Conservation (phyloP, 2,113 vertebrate species). For the Plecturocebus donacophilus region DNA sequence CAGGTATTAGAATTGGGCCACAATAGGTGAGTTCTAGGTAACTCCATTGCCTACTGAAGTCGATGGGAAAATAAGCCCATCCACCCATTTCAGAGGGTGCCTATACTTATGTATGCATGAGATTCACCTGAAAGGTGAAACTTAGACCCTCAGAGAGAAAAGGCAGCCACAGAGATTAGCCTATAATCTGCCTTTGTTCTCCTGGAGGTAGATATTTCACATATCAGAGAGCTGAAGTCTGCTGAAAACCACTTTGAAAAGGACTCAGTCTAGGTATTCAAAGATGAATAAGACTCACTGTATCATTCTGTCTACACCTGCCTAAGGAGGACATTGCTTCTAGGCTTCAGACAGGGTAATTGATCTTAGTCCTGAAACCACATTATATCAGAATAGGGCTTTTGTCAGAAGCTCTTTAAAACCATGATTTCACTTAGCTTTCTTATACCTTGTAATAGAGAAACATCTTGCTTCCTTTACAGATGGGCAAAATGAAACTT, state of each 20-base stretch:
- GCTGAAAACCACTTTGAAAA: not conserved
- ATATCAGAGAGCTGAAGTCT: not conserved
- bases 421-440: conserved; percentile 30
- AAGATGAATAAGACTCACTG: not conserved
- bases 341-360: not conserved
- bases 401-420: conserved; percentile 26
- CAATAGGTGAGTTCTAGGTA: not conserved
- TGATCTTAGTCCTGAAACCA: not conserved
- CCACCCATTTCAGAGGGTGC: not conserved
- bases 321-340: not conserved
- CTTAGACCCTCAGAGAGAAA: not conserved
- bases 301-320: not conserved
- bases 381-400: not conserved
- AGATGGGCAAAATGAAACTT: not conserved
- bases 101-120: not conserved
- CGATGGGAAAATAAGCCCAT: not conserved
- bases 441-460: not conserved
- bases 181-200: not conserved
- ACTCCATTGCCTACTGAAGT: not conserved
- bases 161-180: not conserved
- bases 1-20: too few species aligned
- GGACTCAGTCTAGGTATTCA: not conserved
- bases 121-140: not conserved
- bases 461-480: not conserved
- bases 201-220: not conserved